phyloP scores from a whole-genome alignment of 2,113 vertebrate genomes.

The Mus spicilegus region DNA sequence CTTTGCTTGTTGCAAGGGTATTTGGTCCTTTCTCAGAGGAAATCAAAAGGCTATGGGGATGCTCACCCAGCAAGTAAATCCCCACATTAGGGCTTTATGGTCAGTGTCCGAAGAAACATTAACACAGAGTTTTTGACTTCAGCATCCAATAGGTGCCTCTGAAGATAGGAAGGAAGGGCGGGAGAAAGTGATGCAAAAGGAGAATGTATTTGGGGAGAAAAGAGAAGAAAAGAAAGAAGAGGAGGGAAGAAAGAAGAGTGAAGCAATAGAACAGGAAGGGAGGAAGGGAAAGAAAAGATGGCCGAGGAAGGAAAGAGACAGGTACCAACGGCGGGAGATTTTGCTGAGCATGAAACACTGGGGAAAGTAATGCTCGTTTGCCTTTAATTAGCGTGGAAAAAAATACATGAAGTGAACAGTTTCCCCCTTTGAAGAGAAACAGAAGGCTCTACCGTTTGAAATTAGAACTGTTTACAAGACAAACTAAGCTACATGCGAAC shows the following conservation, averaged over 20 bases:
- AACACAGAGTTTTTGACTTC: neutral
- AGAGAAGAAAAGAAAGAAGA: neutral
- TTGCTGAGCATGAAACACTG: neutral
- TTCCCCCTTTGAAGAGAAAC: conserved; percentile 45
- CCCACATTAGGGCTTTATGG: neutral
- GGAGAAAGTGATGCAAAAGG: neutral
- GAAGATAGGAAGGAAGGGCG: neutral
- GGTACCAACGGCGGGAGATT: neutral
- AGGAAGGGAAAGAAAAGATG: neutral
- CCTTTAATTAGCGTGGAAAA: conserved; percentile 60
- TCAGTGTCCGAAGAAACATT: neutral
- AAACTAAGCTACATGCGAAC: conserved; percentile 65
- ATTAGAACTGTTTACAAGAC: conserved; percentile 73
- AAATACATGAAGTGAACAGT: conserved; percentile 37
- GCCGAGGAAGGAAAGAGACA: neutral
- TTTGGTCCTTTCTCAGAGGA: conserved; percentile 47
- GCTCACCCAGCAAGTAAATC: neutral
- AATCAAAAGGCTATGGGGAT: neutral
- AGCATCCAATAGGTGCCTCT: neutral
- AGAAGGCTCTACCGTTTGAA: conserved; percentile 32
- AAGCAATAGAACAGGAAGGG: neutral
- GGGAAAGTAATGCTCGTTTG: conserved; percentile 29
- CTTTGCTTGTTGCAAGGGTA: conserved; percentile 30
- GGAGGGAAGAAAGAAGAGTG: fast-evolving
- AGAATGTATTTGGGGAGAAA: neutral